These are phyloP conservation scores for Goniozus legneri DNA, from an alignment of 1,140 invertebrate species.

Conservation along the genomic window DNA sequence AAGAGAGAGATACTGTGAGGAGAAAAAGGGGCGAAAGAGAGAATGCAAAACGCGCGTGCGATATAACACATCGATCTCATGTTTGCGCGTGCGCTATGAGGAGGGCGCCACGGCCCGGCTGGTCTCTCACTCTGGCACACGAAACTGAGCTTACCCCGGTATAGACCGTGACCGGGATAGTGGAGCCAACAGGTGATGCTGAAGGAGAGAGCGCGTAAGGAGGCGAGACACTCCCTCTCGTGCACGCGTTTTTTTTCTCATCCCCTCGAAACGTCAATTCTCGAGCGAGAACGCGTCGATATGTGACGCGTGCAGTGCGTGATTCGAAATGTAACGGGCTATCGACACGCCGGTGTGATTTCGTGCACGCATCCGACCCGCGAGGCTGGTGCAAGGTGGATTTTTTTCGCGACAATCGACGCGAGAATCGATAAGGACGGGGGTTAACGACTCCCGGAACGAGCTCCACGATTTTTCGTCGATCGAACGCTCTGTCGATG, in stretches of 20 bases:
- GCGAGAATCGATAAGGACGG: no score
- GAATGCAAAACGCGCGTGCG: no score
- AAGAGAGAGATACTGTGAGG: constrained; percentile 2
- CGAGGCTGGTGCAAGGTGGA: constrained; percentile 11
- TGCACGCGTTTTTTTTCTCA: constrained; percentile 9
- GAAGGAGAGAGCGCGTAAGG: no score
- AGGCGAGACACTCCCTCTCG: constrained; percentile 37
- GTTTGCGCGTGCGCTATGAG: constrained; percentile 28
- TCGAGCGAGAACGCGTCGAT: not conserved
- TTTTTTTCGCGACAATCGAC: no score
- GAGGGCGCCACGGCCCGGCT: constrained; percentile 11
- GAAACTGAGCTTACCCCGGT: no score
- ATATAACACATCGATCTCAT: constrained; percentile 44
- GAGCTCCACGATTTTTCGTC: no score
- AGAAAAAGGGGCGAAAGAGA: no score
- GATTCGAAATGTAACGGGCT: constrained; percentile 10
- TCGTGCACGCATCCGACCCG: constrained; percentile 5
- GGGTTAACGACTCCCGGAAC: no score
- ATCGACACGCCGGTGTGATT: constrained; percentile 7
- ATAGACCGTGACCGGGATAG: constrained; percentile 28
- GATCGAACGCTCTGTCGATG: no score
- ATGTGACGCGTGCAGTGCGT: constrained; percentile 10
- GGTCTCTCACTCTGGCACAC: constrained; percentile 6
- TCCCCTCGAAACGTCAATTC: constrained; percentile 3
- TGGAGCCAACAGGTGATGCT: constrained; percentile 47